Base-by-base conservation (phyloP, 2,888 invertebrate species). In the Ametastegia equiseti region DNA sequence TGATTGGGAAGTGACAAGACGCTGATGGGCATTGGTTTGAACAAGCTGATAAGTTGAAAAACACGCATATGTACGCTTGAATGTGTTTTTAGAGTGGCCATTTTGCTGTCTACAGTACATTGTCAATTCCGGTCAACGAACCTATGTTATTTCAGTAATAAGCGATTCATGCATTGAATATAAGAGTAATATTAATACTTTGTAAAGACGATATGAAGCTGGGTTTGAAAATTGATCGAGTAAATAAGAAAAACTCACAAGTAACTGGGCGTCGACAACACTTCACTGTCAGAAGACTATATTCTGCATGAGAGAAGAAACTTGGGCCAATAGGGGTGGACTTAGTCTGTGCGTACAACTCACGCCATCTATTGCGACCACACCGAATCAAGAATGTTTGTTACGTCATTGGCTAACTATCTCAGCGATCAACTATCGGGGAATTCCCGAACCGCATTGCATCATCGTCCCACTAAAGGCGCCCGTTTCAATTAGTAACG, bases 261-360 rank as follows among this genome's bases (percentile, higher is more conserved):
- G 86, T 85, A 89, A 90, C 88, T 89, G 90, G 90, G 90, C 90
- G 90, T 90, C 89, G 89, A 89, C 89, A 87, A 87, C 87, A 87
- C 87, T 87, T 86, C 85, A 86, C 87, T 87, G 87, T 87, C 87
- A 87, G 84, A 86, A 86, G 86, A 84, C 84, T 84, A 82, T 84
- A 60, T 60, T 45, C 78, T 39, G 60, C 30, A 63, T 78, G 50
- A 78, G 78, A 78, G 27, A 60, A 30, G 78, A 39, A 78, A 78
- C 78, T 78, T 2, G 33, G 36, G 19, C 13, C 2, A 36, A 42
- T 27, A 63, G 19, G 39, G 11, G 27, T 1, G 27, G 13, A 50
- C 63, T 13, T n/a, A 30, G 39, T 39, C 19, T 23, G 45, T 75
- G 23, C 60, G 42, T 42, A 13, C 54, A 7, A 47, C 36, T 45